Evolutionary conservation across 2,113 vertebrate genomes (phyloP), one percentile per base, ranked within the genome.

Genomic region (Hiodon alosoides): DNA sequence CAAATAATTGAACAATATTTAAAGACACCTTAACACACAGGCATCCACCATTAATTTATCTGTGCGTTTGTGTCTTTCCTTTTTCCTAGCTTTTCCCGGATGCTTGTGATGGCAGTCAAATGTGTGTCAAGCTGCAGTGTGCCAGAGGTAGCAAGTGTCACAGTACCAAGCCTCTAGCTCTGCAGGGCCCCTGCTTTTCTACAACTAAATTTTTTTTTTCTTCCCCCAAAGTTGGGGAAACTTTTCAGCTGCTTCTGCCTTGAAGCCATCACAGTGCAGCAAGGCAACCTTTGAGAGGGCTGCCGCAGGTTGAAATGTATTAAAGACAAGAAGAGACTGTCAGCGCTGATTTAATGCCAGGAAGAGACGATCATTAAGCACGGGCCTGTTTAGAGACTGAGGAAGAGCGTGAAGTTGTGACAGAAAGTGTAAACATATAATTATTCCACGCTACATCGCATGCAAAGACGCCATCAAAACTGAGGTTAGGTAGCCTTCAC

Each of bases 381-480:
- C 51, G 5, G 53, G 62, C 74, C 75, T 73, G 71, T 75, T 78
- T 78, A 69, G 55, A 58, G 78, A 77, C 48, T 7, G 55, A 66
- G 58, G 31, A 67, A 53, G 70, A 69, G 66, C 17, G 57, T 16
- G 76, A 55, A 54, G 65, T 10, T 53, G 31, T 46, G 68, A 53
- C 50, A 11, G 60, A 60, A 48, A 52, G 75, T 80, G 77, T 75
- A 81, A 84, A 81, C 72, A 71, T 73, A 78, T 80, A 80, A 80
- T 82, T 77, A 78, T 73, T 71, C 75, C 67, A 67, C 79, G 74
- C 86, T 86, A 83, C 67, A 76, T 61, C 67, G 78, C 85, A 77
- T 82, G 80, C 85, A 81, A 83, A 84, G 87, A 81, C 85, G 79
- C 78, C 80, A 79, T 74, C 73, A 66, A 51, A 31, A 13, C 8